phyloP scores from a whole-genome alignment of 2,113 vertebrate genomes.

The Rhinichthys klamathensis region DNA sequence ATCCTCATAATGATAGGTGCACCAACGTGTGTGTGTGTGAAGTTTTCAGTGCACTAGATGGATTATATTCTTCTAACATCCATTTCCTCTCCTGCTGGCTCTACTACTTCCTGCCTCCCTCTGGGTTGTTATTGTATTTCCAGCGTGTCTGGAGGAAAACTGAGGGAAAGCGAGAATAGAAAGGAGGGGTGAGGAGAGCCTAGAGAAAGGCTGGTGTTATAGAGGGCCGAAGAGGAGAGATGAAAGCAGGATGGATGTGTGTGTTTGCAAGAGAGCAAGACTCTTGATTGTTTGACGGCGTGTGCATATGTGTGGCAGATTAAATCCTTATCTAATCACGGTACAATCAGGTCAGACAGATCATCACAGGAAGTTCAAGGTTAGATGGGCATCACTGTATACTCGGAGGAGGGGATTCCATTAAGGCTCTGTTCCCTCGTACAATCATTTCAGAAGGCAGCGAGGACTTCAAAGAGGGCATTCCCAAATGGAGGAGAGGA shows the following conservation, averaged over 20 bases:
- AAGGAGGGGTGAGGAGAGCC: not conserved
- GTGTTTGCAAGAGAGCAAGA: slow-evolving; percentile 11
- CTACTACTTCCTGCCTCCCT: slow-evolving; percentile 29
- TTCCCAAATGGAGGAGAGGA: slow-evolving; percentile 63
- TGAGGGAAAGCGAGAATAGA: not conserved
- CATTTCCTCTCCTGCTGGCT: slow-evolving; percentile 26
- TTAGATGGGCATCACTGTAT: slow-evolving; percentile 63
- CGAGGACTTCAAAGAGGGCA: slow-evolving; percentile 72
- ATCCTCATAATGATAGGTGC: too few relatives aligned
- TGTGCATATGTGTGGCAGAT: slow-evolving; percentile 69
- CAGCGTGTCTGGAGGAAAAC: slow-evolving; percentile 7
- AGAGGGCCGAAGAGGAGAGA: not conserved
- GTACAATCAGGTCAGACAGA: slow-evolving; percentile 69
- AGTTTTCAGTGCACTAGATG: slow-evolving; percentile 31
- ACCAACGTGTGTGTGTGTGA: not conserved
- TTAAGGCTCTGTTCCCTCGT: slow-evolving; percentile 58
- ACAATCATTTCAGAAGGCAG: slow-evolving; percentile 62
- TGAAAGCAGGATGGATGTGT: slow-evolving; percentile 8
- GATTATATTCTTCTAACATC: slow-evolving; percentile 32
- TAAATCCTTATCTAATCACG: slow-evolving; percentile 73
- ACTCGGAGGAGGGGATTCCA: slow-evolving; percentile 67
- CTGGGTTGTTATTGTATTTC: slow-evolving; percentile 37
- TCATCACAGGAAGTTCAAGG: slow-evolving; percentile 70
- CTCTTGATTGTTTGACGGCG: slow-evolving; percentile 46
- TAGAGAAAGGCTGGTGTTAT: not conserved